Evolutionary conservation across 2,888 invertebrate species (phyloP).

Genomic region (Timema cristinae): DNA sequence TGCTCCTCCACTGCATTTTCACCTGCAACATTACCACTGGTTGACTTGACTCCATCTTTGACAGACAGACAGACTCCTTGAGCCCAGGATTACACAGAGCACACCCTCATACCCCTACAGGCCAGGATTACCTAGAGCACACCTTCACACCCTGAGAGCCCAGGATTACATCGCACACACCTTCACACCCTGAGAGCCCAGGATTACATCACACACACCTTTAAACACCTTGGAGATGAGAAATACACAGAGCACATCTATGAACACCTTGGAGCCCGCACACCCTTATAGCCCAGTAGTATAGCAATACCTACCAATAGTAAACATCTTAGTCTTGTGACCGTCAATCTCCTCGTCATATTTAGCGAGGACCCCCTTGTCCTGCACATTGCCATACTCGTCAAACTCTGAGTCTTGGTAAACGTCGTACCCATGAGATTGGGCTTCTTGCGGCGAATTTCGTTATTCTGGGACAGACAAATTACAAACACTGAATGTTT

Average conservation of each 20-base stretch:
- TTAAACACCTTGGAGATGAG: no score
- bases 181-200: no score
- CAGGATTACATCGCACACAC: no score
- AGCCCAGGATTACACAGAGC: no score
- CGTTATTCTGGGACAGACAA: conserved; percentile 59
- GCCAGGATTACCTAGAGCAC: no score
- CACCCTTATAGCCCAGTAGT: no score
- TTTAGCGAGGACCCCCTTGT: conserved; percentile 72
- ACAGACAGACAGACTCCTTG: not conserved
- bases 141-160: not conserved
- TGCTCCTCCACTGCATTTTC: conserved; percentile 35
- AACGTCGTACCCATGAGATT: conserved; percentile 71
- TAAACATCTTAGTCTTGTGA: conserved; percentile 64
- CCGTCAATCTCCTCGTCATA: conserved; percentile 93
- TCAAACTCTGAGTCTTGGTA: conserved; percentile 64
- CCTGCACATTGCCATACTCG: conserved; percentile 51
- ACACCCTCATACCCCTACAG: no score
- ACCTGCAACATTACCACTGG: conserved; percentile 35
- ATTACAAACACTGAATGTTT: conserved; percentile 17
- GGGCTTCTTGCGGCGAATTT: conserved; percentile 77
- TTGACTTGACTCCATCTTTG: not conserved
- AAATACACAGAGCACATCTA: no score
- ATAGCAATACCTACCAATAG: no score
- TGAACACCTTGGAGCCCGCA: no score
- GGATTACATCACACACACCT: no score